These are phyloP conservation scores for Arge pagana DNA, from an alignment of 2,888 invertebrate species.

Conservation along the genomic window DNA sequence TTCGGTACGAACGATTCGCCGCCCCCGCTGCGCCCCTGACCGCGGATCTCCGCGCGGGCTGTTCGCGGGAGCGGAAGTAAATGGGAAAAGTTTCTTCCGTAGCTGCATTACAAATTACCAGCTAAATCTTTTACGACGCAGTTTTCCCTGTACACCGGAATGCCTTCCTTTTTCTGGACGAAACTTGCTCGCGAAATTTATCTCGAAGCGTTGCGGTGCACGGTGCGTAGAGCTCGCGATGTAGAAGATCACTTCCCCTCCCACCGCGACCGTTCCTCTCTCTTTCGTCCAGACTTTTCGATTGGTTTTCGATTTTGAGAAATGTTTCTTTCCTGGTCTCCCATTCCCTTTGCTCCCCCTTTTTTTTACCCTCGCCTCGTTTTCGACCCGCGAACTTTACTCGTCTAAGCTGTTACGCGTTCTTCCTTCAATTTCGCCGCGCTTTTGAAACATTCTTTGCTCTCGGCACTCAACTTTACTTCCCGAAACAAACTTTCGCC, in stretches of 20 bases:
- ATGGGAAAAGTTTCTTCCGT: constrained; percentile 4
- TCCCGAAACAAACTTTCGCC: no score
- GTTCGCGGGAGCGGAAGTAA: neutral
- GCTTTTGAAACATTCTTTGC: constrained; percentile 23
- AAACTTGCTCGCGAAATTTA: no score
- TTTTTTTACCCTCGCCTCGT: neutral
- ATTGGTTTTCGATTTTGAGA: constrained; percentile 16
- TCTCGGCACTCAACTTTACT: no score
- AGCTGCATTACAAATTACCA: constrained; percentile 32
- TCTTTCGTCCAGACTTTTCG: constrained; percentile 1
- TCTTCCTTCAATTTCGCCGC: neutral
- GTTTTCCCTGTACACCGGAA: no score
- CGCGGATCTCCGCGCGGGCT: neutral
- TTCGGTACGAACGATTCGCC: no score
- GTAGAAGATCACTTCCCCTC: no score
- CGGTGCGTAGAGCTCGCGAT: no score
- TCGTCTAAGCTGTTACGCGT: constrained; percentile 11
- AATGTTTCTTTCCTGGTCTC: neutral
- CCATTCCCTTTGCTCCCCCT: neutral
- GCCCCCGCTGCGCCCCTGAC: no score
- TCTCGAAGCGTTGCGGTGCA: no score
- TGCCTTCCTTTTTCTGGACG: no score
- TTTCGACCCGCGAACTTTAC: constrained; percentile 9
- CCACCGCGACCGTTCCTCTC: constrained; percentile 9
- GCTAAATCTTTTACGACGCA: constrained; percentile 32